Conservation (phyloP, 1,140 invertebrate genomes). For the Acyrthosiphon pisum region DNA sequence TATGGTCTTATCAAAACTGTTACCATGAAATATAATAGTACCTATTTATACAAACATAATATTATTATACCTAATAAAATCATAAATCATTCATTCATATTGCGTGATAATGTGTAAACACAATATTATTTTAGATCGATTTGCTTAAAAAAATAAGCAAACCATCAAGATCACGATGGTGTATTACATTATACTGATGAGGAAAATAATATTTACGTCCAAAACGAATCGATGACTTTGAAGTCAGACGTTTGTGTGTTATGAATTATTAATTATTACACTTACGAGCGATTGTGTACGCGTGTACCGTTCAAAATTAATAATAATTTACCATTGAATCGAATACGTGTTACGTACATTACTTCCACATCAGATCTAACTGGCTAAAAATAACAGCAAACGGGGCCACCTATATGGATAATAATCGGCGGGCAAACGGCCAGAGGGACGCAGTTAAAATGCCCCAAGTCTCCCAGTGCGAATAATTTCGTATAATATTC, state of each 20-base stretch:
- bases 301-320: not conserved
- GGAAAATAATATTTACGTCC: not conserved
- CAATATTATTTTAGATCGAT: not conserved
- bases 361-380: not conserved
- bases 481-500: slow-evolving; percentile 27
- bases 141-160: not conserved
- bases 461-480: not conserved
- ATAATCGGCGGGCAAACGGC: not conserved
- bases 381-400: not conserved
- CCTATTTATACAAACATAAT: not conserved
- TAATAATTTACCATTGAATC: not conserved
- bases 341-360: not conserved
- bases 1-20: not conserved
- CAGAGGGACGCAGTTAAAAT: not conserved
- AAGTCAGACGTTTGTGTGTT: not conserved
- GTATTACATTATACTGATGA: not conserved
- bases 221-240: not conserved
- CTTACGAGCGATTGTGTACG: too few species aligned
- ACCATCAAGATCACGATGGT: not conserved
- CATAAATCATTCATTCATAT: too few species aligned
- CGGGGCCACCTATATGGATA: not conserved
- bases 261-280: too few species aligned
- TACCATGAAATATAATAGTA: not conserved
- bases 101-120: not conserved
- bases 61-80: too few species aligned